These are phyloP conservation scores for Stenchaetothrips biformis DNA, from an alignment of 2,888 invertebrate genomes.

Conservation along the genomic window DNA sequence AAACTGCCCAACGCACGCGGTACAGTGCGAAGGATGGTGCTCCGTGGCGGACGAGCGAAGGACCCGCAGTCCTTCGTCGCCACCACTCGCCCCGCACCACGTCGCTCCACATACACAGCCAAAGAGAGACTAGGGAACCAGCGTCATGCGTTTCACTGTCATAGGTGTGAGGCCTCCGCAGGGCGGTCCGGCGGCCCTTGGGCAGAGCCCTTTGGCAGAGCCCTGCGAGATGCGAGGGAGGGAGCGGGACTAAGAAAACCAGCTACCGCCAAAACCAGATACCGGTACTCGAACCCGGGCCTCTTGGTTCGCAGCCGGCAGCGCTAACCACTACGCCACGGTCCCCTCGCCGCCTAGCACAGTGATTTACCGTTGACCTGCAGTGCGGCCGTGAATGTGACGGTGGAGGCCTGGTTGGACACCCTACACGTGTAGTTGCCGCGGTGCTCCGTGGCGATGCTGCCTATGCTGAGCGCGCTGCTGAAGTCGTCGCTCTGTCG, in stretches of 20 bases:
- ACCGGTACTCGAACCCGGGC: too few species aligned
- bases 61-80: too few species aligned
- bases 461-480: constrained; percentile 60
- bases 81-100: too few species aligned
- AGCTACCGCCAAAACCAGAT: too few species aligned
- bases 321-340: too few species aligned
- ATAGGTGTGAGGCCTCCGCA: constrained; percentile 51
- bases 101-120: too few species aligned
- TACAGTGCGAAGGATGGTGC: too few species aligned
- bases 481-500: constrained; percentile 34
- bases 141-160: constrained; percentile 43
- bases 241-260: constrained; percentile 45
- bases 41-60: too few species aligned
- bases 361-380: constrained; percentile 61
- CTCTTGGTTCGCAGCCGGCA: too few species aligned
- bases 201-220: too few species aligned
- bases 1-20: not conserved
- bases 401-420: constrained; percentile 64
- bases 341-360: not conserved
- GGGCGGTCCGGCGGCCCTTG: constrained; percentile 41
- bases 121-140: too few species aligned
- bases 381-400: constrained; percentile 61
- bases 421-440: constrained; percentile 70
- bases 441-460: constrained; percentile 60
- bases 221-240: too few species aligned